Conservation (phyloP, 2,888 invertebrate species). For the Palloptera scutellata region DNA sequence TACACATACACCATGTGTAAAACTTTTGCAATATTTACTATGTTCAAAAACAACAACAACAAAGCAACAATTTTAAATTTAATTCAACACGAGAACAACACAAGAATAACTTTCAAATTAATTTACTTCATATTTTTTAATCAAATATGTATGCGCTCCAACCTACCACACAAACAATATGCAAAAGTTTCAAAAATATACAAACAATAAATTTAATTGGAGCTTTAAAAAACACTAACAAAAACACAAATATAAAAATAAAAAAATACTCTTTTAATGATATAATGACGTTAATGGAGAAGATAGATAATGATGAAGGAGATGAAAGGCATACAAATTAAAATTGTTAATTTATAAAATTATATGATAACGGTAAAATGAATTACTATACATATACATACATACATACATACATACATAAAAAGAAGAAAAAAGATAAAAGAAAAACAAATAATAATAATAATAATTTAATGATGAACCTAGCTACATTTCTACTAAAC, state of each 20-base stretch:
- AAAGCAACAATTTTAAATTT: background rate
- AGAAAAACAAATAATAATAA: constrained; percentile 20
- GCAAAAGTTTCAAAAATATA: too few species aligned
- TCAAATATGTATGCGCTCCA: background rate
- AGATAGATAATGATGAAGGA: constrained; percentile 17
- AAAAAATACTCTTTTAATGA: constrained; percentile 13
- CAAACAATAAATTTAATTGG: background rate
- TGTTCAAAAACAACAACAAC: background rate
- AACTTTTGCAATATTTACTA: constrained; percentile 3
- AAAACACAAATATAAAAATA: background rate
- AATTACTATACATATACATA: constrained; percentile 18
- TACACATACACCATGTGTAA: background rate
- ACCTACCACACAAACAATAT: too few species aligned
- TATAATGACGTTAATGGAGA: constrained; percentile 1
- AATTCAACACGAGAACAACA: background rate
- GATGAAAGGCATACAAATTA: constrained; percentile 15
- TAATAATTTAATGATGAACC: constrained; percentile 34
- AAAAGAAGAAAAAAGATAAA: constrained; percentile 24
- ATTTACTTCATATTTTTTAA: background rate
- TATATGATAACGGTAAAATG: constrained; percentile 13
- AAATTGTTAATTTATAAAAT: constrained; percentile 3
- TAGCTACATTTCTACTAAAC: constrained; percentile 53
- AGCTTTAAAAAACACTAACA: background rate
- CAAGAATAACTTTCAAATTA: background rate
- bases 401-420: constrained; percentile 24